Base-by-base conservation (phyloP, 2,113 vertebrate species). In the Hylia prasina region DNA sequence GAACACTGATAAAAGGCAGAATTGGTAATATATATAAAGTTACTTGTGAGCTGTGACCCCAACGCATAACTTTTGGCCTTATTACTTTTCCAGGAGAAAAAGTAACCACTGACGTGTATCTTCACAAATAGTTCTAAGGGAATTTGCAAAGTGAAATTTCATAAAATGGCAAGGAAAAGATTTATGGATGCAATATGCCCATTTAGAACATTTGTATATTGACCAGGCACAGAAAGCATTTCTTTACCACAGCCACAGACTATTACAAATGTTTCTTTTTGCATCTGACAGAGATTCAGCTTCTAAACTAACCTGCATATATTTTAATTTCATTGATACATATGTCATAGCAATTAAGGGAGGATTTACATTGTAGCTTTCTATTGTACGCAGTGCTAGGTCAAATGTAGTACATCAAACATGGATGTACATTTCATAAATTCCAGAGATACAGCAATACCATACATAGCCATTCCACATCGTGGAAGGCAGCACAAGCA, bases 401-500 rank as follows among this genome's bases (percentile, higher is more conserved):
- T 98, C 95, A 97, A 90, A 97, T 90, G 93, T 96, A 98, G 98
- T 98, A 97, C 97, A 98, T 98, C 98, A 98, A 98, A 97, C 48
- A 83, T 97, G 96, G 97, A 98, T 73, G 23, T 66, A 70, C 75
- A 60, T 93, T 96, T 96, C 87, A 85, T 81, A 95, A 94, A 97
- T 97, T 97, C 96, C 90, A 87, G 27, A 57, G 57, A 91, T 94
- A 80, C 50, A 88, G 61, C 94, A 96, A 63, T 91, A 92, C 89
- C 90, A 81, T 68, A 96, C 60, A 78, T 80, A 96, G 92, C 56
- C 93, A 94, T 87, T 71, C 61, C 61, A 60, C 44, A 57, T 17
- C 7, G 37, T 21, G 45, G 42, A 81, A 69, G 44, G 81, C 69
- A 90, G 77, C 35, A 35, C 5, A 31, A 24, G 64, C 56, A 20